A percentile compares a stretch with the other conserved stretches of the same genome.
Evolutionary conservation across 2,888 invertebrate genomes (phyloP).

Genomic region (Camponotus fellah): DNA sequence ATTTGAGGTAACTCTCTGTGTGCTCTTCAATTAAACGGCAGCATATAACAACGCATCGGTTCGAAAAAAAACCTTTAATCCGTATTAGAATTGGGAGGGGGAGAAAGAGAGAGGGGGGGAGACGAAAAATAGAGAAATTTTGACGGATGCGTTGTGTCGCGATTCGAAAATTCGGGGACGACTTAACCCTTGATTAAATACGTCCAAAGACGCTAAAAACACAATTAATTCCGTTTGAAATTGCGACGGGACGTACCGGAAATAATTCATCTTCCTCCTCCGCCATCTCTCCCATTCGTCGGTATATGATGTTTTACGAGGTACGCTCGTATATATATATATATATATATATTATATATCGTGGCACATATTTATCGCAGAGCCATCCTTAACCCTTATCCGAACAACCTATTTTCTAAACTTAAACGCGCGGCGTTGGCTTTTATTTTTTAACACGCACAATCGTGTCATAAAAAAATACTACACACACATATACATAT

Average conservation of each 20-base stretch:
- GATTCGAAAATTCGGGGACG: not conserved
- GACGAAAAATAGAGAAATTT: not conserved
- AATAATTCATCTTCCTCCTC: constrained; percentile 61
- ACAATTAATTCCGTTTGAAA: constrained; percentile 45
- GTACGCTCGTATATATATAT: not conserved
- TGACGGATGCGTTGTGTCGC: no score
- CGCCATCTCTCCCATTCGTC: constrained; percentile 14
- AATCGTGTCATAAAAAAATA: not conserved
- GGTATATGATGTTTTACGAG: constrained; percentile 35
- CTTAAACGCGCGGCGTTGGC: constrained; percentile 1
- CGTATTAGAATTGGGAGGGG: constrained; percentile 22
- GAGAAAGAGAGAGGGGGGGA: not conserved
- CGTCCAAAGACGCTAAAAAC: not conserved
- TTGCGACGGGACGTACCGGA: constrained; percentile 38
- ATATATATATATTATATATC: not conserved
- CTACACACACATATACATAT: not conserved
- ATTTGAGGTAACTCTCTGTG: constrained; percentile 34
- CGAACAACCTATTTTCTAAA: constrained; percentile 32
- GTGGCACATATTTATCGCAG: constrained; percentile 42
- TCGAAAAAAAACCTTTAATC: constrained; percentile 25
- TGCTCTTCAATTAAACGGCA: constrained; percentile 48
- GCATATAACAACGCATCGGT: constrained; percentile 24
- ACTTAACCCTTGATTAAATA: constrained; percentile 7
- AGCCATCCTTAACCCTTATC: constrained; percentile 27
- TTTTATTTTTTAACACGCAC: not conserved